Percentiles rank a stretch among this genome's conserved stretches.
Conservation (phyloP, 2,113 vertebrate species). For the Tursiops truncatus region DNA sequence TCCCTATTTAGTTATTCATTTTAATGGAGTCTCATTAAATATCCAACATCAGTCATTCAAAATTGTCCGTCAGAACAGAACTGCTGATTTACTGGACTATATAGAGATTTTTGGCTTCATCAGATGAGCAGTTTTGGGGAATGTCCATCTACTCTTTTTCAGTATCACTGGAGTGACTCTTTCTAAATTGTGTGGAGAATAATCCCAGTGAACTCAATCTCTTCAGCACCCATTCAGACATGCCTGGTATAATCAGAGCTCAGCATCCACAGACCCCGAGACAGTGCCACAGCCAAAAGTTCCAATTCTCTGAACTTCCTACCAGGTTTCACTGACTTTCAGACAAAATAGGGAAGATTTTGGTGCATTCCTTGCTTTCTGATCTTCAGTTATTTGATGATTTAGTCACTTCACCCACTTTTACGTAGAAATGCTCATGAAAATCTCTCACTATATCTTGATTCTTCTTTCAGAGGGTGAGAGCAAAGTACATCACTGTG, state of each 20-base stretch:
- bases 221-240: background rate
- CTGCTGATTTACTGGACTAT: background rate
- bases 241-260: background rate
- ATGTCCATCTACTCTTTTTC: background rate
- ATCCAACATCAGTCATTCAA: background rate
- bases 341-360: background rate
- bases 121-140: background rate
- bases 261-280: too few relatives aligned
- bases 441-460: background rate
- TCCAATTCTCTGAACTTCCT: too few relatives aligned
- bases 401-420: background rate
- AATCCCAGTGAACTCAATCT: background rate
- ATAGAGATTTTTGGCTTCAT: background rate
- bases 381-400: background rate
- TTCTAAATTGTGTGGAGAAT: background rate
- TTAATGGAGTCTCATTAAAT: background rate
- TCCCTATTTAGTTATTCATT: background rate
- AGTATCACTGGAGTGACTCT: background rate
- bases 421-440: background rate
- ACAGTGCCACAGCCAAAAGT: background rate
- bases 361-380: background rate
- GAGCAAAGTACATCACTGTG: background rate
- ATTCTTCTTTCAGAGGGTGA: background rate
- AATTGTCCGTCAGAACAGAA: background rate
- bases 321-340: background rate